Conservation (phyloP, 1,140 invertebrate genomes). For the Pararge aegeria region DNA sequence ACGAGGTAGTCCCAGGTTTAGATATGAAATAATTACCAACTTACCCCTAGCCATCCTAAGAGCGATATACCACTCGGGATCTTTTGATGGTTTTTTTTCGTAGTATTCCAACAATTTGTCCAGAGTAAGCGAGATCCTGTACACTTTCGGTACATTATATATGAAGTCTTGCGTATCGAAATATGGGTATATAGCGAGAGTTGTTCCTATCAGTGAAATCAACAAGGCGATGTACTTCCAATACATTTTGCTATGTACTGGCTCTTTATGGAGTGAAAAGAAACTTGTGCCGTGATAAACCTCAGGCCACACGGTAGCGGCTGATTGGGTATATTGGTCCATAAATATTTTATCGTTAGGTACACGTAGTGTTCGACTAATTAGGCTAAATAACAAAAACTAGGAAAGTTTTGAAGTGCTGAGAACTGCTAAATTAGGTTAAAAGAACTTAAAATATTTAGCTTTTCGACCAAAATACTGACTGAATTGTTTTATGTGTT, state of each 20-base stretch:
- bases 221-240: conserved; percentile 45
- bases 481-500: too few relatives aligned
- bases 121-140: conserved; percentile 61
- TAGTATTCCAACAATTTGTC: conserved; percentile 67
- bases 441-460: too few relatives aligned
- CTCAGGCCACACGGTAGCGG: conserved; percentile 40
- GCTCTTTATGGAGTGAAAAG: conserved; percentile 24
- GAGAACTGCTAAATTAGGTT: too few relatives aligned
- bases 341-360: conserved; percentile 21
- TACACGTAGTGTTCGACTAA: neutral
- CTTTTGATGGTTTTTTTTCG: conserved; percentile 68
- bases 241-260: conserved; percentile 55
- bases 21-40: too few relatives aligned
- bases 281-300: conserved; percentile 30
- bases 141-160: conserved; percentile 72
- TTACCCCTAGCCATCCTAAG: conserved; percentile 64
- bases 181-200: conserved; percentile 59
- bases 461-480: too few relatives aligned
- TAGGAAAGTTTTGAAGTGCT: too few relatives aligned
- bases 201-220: conserved; percentile 16
- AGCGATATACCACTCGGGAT: conserved; percentile 71
- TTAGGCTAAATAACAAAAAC: neutral
- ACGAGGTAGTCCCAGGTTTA: too few relatives aligned
- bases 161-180: conserved; percentile 74
- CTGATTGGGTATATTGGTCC: conserved; percentile 48